These are phyloP conservation scores for Athrips mouffetella DNA, from an alignment of 2,888 invertebrate species.

Conservation along the genomic window DNA sequence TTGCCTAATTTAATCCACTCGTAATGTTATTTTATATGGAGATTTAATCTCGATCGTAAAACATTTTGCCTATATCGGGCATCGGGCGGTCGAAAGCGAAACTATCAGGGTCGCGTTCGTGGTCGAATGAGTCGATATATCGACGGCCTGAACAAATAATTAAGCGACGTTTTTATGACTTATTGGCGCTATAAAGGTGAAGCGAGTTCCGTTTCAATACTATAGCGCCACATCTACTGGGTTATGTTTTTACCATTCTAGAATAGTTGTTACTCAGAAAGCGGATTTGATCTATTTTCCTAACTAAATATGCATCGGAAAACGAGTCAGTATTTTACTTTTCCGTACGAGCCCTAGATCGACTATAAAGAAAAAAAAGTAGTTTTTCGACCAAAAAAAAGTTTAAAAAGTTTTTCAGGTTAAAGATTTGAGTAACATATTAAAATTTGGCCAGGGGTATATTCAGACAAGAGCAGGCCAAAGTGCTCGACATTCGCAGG, in stretches of 20 bases:
- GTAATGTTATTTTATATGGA: conserved; percentile 39
- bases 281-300: no score
- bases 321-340: no score
- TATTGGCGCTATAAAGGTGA: conserved; percentile 1
- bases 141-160: conserved; percentile 41
- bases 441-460: no score
- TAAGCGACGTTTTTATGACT: conserved; percentile 17
- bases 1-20: conserved; percentile 42
- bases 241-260: background rate
- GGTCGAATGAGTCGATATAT: conserved; percentile 34
- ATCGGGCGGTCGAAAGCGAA: conserved; percentile 24
- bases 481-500: no score
- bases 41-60: conserved; percentile 39
- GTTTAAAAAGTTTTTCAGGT: no score
- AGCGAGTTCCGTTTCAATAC: background rate
- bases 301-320: no score
- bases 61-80: conserved; percentile 27
- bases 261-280: no score
- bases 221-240: background rate
- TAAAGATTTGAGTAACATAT: no score
- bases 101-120: conserved; percentile 26
- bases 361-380: no score
- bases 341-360: background rate
- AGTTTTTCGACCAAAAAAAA: no score
- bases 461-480: no score